Percentiles rank a stretch among this genome's conserved stretches.
Conservation (phyloP, 2,888 invertebrate species). For the Cremastinae sp. region DNA sequence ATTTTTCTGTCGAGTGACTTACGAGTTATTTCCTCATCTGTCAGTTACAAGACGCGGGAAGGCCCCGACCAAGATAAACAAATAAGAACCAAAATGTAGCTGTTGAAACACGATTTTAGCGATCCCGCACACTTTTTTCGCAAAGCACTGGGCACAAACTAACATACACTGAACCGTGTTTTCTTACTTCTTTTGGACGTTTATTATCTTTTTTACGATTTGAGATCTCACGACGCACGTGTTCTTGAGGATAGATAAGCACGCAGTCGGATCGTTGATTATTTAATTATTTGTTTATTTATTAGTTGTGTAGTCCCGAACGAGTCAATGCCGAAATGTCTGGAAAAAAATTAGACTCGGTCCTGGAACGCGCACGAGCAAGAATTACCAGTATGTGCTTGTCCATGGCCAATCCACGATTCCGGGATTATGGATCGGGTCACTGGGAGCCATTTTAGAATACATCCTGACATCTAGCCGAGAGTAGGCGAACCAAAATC, state of each 20-base stretch:
- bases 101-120: neutral
- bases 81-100: constrained; percentile 2
- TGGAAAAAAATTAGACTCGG: constrained; percentile 48
- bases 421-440: constrained; percentile 33
- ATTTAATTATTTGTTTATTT: constrained; percentile 23
- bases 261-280: neutral
- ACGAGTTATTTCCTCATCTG: constrained; percentile 27
- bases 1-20: neutral
- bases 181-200: neutral
- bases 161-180: neutral
- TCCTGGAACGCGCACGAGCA: constrained; percentile 21
- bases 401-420: constrained; percentile 26
- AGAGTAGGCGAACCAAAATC: too few species aligned
- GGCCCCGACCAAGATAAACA: constrained; percentile 3
- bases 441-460: neutral
- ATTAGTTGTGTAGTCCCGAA: constrained; percentile 35
- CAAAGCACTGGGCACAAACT: constrained; percentile 13
- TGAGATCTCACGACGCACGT: neutral
- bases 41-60: neutral
- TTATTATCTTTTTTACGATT: neutral
- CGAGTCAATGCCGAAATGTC: constrained; percentile 39
- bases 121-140: neutral
- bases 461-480: constrained; percentile 10
- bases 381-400: constrained; percentile 46
- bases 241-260: neutral